These are phyloP conservation scores for Cataglyphis livida DNA, from an alignment of 2,888 invertebrate species.

Conservation along the genomic window DNA sequence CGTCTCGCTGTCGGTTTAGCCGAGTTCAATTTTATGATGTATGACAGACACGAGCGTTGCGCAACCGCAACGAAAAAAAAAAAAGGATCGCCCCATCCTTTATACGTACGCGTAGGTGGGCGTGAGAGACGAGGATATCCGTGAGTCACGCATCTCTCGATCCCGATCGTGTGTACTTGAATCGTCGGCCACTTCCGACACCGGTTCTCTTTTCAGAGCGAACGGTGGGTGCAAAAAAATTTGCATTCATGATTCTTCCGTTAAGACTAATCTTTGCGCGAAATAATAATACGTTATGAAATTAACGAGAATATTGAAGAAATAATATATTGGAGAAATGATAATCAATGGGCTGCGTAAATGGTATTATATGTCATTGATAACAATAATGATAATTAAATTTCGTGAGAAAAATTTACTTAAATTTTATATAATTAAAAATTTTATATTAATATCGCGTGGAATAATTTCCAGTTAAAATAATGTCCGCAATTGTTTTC, in stretches of 20 bases:
- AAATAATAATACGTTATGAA: neutral
- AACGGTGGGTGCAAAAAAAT: neutral
- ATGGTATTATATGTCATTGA: neutral
- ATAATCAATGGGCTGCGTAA: neutral
- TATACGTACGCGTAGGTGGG: constrained; percentile 35
- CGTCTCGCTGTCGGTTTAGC: neutral
- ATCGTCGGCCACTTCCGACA: constrained; percentile 36
- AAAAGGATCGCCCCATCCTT: constrained; percentile 10
- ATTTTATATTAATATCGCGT: neutral
- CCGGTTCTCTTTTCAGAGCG: neutral
- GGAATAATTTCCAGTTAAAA: neutral
- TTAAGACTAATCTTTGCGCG: neutral
- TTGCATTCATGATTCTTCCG: neutral
- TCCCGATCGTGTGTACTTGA: constrained; percentile 31
- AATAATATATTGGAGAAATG: neutral
- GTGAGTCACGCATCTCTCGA: constrained; percentile 30
- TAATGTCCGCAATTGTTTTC: neutral
- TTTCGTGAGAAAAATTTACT: no score
- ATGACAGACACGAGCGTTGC: constrained; percentile 13
- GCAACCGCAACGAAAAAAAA: constrained; percentile 25
- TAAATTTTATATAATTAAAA: no score
- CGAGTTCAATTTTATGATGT: neutral
- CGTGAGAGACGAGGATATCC: constrained; percentile 36
- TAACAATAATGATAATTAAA: no score
- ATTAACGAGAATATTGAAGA: neutral